Conservation (phyloP, 2,113 vertebrate genomes). For the Phylloscopus trochiloides region DNA sequence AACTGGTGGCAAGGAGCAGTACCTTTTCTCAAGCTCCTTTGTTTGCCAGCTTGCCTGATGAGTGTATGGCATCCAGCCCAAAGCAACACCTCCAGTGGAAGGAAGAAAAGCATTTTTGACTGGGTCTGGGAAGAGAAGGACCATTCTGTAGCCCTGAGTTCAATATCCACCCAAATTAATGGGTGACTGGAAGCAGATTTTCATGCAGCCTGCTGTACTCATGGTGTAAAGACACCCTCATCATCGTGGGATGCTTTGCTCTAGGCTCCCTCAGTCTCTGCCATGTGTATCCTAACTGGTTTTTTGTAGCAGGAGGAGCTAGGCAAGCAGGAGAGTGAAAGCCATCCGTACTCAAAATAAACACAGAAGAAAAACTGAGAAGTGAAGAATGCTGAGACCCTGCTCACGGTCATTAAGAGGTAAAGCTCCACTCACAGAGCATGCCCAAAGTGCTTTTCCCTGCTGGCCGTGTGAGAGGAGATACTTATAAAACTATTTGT, state of each 20-base stretch:
- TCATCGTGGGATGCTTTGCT: not conserved
- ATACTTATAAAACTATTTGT: not conserved
- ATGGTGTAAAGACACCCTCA: not conserved
- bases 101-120: not conserved
- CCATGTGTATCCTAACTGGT: not conserved
- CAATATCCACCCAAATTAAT: not conserved
- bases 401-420: not conserved
- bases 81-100: not conserved
- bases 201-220: not conserved
- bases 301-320: not conserved
- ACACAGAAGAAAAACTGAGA: conserved; percentile 2
- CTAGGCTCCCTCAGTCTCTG: not conserved
- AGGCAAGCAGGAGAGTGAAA: not conserved
- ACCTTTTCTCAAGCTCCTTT: not conserved
- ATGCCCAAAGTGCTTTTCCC: not conserved
- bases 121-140: not conserved
- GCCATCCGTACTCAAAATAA: conserved; percentile 8
- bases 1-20: not conserved
- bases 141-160: not conserved
- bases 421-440: not conserved
- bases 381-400: not conserved
- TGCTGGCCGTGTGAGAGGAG: not conserved
- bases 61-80: not conserved
- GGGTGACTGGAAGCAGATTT: not conserved
- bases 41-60: not conserved